Evolutionary conservation across 2,888 invertebrate genomes (phyloP).

Genomic region (Athripsodes cinereus): DNA sequence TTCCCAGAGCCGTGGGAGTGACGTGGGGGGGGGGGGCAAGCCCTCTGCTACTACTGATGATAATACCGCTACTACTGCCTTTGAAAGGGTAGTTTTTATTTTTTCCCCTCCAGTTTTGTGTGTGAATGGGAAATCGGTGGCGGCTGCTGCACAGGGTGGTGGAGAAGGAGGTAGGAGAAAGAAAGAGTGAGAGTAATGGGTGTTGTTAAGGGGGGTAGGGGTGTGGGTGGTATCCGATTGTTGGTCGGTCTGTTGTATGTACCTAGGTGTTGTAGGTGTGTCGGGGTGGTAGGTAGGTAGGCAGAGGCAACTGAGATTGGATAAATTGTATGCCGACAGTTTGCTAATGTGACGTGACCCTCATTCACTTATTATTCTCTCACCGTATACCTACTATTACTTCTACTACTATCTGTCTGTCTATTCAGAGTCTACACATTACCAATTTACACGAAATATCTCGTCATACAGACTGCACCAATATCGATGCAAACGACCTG

Average conservation of each 20-base stretch:
- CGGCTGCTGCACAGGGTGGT: background rate
- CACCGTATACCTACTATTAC: background rate
- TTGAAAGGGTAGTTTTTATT: slow-evolving; percentile 27
- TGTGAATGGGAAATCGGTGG: slow-evolving; percentile 24
- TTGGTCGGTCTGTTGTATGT: slow-evolving; percentile 8
- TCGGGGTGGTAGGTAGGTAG: background rate
- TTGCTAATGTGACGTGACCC: slow-evolving; percentile 4
- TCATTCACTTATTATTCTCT: background rate
- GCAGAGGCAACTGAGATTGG: background rate
- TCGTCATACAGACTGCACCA: too few relatives aligned
- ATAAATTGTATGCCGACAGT: slow-evolving; percentile 10
- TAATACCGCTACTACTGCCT: too few relatives aligned
- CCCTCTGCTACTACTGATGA: too few relatives aligned
- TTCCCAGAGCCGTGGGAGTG: slow-evolving; percentile 35
- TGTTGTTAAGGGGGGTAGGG: background rate
- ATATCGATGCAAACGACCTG: too few relatives aligned
- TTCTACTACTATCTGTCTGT: too few relatives aligned
- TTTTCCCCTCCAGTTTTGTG: slow-evolving; percentile 26
- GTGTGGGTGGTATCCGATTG: slow-evolving; percentile 7
- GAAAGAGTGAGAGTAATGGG: background rate
- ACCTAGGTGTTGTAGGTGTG: slow-evolving; percentile 1
- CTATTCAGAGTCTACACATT: too few relatives aligned
- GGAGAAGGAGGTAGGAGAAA: slow-evolving; percentile 2
- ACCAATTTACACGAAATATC: too few relatives aligned
- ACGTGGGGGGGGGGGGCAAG: slow-evolving; percentile 29